Conservation (phyloP, 2,888 invertebrate genomes). For the Oscheius sp. region DNA sequence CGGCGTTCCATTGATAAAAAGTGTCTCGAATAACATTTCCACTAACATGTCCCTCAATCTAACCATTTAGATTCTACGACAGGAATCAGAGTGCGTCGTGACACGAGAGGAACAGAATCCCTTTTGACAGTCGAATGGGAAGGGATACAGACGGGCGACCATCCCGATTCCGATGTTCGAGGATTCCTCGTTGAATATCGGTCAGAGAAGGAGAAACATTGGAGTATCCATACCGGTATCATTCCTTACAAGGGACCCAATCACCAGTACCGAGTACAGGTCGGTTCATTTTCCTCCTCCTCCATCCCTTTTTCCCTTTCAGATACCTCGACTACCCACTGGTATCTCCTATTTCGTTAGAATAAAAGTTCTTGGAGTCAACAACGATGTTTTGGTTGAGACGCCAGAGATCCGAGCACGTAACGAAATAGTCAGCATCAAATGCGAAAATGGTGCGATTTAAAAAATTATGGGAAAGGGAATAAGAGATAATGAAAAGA, state of each 20-base stretch:
- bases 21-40: no score
- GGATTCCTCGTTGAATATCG: slow-evolving; percentile 70
- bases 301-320: slow-evolving; percentile 17
- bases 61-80: neutral
- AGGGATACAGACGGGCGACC: slow-evolving; percentile 70
- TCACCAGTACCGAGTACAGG: slow-evolving; percentile 69
- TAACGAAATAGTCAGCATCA: slow-evolving; percentile 69
- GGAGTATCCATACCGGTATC: slow-evolving; percentile 69
- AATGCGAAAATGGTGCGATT: slow-evolving; percentile 62
- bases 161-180: slow-evolving; percentile 67
- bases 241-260: slow-evolving; percentile 71
- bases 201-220: slow-evolving; percentile 64
- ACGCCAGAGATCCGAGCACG: slow-evolving; percentile 70
- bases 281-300: slow-evolving; percentile 18
- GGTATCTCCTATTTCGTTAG: slow-evolving; percentile 69
- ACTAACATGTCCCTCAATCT: slow-evolving; percentile 17
- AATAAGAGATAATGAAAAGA: neutral
- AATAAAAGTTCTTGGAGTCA: slow-evolving; percentile 68
- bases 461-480: neutral
- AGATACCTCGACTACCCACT: slow-evolving; percentile 68
- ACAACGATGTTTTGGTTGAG: slow-evolving; percentile 69
- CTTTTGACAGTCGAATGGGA: slow-evolving; percentile 71
- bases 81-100: slow-evolving; percentile 45
- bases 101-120: slow-evolving; percentile 56
- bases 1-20: neutral